Evolutionary conservation across 2,797 vertebrate genomes (phyloP).

Genomic region (Epinephelus malabaricus): DNA sequence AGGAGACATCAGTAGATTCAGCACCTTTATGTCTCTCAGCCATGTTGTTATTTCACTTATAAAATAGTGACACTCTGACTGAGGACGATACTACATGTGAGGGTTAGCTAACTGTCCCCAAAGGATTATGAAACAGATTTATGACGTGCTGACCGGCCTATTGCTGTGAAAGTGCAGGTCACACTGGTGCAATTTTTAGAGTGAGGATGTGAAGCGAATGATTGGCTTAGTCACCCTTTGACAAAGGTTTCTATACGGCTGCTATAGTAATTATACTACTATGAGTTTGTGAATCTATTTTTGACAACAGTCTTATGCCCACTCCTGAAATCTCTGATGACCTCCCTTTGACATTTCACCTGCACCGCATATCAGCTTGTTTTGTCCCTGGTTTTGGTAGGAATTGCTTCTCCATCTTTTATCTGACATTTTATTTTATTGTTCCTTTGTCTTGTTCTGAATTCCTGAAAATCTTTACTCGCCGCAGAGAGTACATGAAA

Average conservation of each 20-base stretch:
- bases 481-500: slow-evolving; percentile 16
- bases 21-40: slow-evolving; percentile 9
- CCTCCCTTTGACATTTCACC: not conserved
- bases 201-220: slow-evolving; percentile 25
- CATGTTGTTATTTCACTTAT: slow-evolving; percentile 29
- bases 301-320: not conserved
- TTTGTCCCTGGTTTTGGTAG: slow-evolving; percentile 10
- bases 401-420: slow-evolving; percentile 1
- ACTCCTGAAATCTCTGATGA: not conserved
- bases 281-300: slow-evolving; percentile 18
- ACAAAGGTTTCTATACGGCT: not conserved
- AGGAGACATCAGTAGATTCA: not conserved
- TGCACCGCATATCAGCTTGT: slow-evolving; percentile 7
- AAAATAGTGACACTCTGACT: slow-evolving; percentile 9
- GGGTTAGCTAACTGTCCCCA: slow-evolving; percentile 36
- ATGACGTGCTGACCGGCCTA: slow-evolving; percentile 4
- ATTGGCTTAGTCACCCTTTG: slow-evolving; percentile 8
- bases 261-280: not conserved
- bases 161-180: slow-evolving; percentile 32
- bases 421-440: slow-evolving; percentile 21
- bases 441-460: slow-evolving; percentile 28
- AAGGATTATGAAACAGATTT: slow-evolving; percentile 54
- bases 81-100: not conserved
- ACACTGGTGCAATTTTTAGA: slow-evolving; percentile 15
- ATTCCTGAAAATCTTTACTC: slow-evolving; percentile 54